Conservation (phyloP, 2,888 invertebrate species). For the Germaria angustata region DNA sequence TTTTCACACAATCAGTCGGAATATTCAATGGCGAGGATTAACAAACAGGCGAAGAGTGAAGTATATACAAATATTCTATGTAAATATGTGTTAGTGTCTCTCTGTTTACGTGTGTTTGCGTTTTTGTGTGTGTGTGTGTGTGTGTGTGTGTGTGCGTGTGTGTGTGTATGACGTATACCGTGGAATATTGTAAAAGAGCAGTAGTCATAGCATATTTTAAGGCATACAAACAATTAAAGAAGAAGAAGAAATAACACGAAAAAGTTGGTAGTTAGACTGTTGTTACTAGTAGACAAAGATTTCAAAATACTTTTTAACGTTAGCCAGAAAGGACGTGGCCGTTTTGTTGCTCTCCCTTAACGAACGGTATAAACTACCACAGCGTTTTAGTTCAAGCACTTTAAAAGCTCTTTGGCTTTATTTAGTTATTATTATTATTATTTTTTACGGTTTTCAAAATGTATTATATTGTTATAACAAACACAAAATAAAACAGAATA, state of each 20-base stretch:
- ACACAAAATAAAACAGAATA: not conserved
- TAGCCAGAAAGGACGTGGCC: constrained; percentile 59
- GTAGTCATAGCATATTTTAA: constrained; percentile 50
- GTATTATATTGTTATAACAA: not conserved
- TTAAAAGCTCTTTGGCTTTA: constrained; percentile 3
- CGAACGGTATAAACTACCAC: not conserved
- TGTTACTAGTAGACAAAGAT: constrained; percentile 48
- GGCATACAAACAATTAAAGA: constrained; percentile 32
- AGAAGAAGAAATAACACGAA: constrained; percentile 1
- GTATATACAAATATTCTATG: not conserved
- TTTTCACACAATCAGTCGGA: constrained; percentile 24
- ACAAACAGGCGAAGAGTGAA: constrained; percentile 23
- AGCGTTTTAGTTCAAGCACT: constrained; percentile 17
- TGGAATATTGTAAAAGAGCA: constrained; percentile 33
- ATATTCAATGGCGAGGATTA: constrained; percentile 14
- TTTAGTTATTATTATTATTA: not conserved
- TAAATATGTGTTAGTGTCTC: too few relatives aligned
- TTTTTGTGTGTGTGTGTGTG: not conserved
- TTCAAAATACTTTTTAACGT: constrained; percentile 65
- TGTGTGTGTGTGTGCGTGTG: not conserved
- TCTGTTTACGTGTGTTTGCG: too few relatives aligned
- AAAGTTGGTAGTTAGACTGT: constrained; percentile 55
- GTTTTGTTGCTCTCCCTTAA: constrained; percentile 25
- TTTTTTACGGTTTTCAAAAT: not conserved
- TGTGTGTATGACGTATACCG: not conserved